Conservation (phyloP, 2,113 vertebrate species). For the Nothobranchius furzeri region DNA sequence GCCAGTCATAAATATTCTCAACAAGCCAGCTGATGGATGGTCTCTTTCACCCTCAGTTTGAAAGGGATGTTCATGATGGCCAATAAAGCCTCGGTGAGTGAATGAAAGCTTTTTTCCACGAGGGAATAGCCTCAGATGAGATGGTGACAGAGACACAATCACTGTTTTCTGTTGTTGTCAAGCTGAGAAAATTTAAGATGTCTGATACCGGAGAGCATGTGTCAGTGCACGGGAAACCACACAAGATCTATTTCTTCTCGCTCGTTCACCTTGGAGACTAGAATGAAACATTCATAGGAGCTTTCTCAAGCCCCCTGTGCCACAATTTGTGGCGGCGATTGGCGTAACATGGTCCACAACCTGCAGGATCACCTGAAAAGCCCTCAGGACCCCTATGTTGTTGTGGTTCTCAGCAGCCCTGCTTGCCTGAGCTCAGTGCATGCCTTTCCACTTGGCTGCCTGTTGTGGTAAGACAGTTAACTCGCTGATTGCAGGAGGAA, state of each 20-base stretch:
- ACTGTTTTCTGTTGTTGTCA: slow-evolving; percentile 44
- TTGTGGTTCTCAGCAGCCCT: slow-evolving; percentile 53
- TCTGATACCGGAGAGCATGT: slow-evolving; percentile 19
- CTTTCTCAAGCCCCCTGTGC: slow-evolving; percentile 16
- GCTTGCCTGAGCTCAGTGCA: slow-evolving; percentile 50
- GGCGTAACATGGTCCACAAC: slow-evolving; percentile 27
- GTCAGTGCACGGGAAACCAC: slow-evolving; percentile 24
- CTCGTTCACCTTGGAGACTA: neutral
- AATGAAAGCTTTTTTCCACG: slow-evolving; percentile 51
- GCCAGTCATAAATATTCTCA: slow-evolving; percentile 73
- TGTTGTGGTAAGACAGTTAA: slow-evolving; percentile 68
- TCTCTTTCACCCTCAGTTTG: slow-evolving; percentile 51
- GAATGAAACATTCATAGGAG: too few relatives aligned
- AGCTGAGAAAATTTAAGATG: slow-evolving; percentile 37
- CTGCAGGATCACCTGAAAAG: slow-evolving; percentile 60
- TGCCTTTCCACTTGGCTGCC: slow-evolving; percentile 75
- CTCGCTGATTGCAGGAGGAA: slow-evolving; percentile 58
- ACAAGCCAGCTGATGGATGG: slow-evolving; percentile 69
- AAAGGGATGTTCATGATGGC: slow-evolving; percentile 58
- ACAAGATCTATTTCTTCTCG: neutral
- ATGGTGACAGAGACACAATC: slow-evolving; percentile 50
- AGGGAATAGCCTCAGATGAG: slow-evolving; percentile 43
- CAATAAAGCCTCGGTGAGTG: slow-evolving; percentile 48
- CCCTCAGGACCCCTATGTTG: slow-evolving; percentile 59
- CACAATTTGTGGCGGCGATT: slow-evolving; percentile 6